Conservation (phyloP, 2,113 vertebrate species). For the Leuciscus idus region DNA sequence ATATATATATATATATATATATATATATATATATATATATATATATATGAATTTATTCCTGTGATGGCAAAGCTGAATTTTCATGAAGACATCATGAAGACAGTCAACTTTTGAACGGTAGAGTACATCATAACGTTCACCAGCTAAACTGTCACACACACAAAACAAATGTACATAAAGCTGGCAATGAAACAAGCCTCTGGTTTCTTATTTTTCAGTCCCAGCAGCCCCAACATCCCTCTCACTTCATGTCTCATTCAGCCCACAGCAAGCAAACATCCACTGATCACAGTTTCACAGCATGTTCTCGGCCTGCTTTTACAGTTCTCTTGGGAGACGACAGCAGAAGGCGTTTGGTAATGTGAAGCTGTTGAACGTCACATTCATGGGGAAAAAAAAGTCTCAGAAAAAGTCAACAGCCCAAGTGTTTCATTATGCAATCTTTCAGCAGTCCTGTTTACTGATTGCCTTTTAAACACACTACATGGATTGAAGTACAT, state of each 20-base stretch:
- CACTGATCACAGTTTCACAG: conserved; percentile 32
- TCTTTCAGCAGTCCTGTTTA: background rate
- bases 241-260: conserved; percentile 12
- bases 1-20: background rate
- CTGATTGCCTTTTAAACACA: background rate
- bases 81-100: background rate
- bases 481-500: background rate
- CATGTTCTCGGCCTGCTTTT: conserved; percentile 18
- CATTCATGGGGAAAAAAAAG: background rate
- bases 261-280: conserved; percentile 22
- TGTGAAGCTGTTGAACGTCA: background rate
- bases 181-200: conserved; percentile 3
- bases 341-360: conserved; percentile 36
- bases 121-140: background rate
- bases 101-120: background rate
- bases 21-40: no score
- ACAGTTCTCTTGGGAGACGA: conserved; percentile 22
- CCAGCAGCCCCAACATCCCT: background rate
- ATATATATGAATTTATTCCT: background rate
- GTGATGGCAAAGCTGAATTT: background rate
- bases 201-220: conserved; percentile 11
- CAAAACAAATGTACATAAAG: background rate
- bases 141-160: background rate
- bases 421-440: conserved; percentile 16
- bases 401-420: background rate